These are phyloP conservation scores for Micropoecilia bifurca DNA, from an alignment of 2,797 vertebrate genomes.

Conservation along the genomic window DNA sequence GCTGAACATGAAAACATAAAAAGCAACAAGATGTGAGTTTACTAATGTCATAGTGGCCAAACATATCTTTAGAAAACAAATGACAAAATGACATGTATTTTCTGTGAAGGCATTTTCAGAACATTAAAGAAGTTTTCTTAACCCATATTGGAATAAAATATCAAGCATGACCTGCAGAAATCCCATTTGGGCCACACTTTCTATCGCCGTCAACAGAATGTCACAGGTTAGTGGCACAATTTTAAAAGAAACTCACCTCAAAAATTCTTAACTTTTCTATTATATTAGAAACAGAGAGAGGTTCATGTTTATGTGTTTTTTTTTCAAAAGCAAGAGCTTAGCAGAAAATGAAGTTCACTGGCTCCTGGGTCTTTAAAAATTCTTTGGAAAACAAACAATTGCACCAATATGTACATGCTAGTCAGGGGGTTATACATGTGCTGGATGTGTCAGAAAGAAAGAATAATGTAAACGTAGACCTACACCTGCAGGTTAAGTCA, in stretches of 20 bases:
- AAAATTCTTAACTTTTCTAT: not conserved
- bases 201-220: not conserved
- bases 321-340: not conserved
- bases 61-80: not conserved
- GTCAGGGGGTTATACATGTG: not conserved
- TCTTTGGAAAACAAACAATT: not conserved
- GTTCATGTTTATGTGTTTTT: not conserved
- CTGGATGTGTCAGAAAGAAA: conserved; percentile 6
- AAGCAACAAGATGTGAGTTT: not conserved
- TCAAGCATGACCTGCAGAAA: not conserved
- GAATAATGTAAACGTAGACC: not conserved
- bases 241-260: not conserved
- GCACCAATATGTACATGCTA: not conserved
- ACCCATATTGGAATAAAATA: not conserved
- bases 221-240: not conserved
- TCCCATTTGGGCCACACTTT: not conserved
- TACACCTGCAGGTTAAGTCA: not conserved
- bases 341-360: not conserved
- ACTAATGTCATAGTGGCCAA: not conserved
- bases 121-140: not conserved
- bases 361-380: not conserved
- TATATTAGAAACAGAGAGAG: not conserved
- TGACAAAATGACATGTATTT: not conserved
- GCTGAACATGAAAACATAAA: not conserved
- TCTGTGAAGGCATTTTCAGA: not conserved